Base-by-base conservation (phyloP, 1,140 invertebrate species). In the Temnothorax curvispinosus region DNA sequence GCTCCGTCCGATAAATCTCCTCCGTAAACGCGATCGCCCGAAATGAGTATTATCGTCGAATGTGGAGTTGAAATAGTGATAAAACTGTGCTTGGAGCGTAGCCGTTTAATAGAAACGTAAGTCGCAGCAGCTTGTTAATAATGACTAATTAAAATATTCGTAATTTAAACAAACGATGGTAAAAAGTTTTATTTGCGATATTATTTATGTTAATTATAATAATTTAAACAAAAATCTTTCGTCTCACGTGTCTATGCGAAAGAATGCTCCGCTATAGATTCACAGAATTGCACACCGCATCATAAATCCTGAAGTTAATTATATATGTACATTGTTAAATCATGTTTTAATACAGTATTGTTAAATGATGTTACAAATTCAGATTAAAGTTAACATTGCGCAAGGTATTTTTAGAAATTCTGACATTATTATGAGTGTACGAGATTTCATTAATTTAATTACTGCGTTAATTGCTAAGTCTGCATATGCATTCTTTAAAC, bases 1-100 rank as follows among this genome's bases (percentile, higher is more conserved):
- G 88, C 88, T 89, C 86, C 41, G 44, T 32, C 13, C 80, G 44
- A 84, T 84, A 84, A 84, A 84, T 84, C 56, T 82, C 6, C 2
- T 35, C 11, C 54, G 41, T 15, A 38, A 75, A 35, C 27, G 67
- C 69, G 32, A 75, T 74, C 54, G 56, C 32, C 32, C 27, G 13
- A 75, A 75, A 84, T 84, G 69, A 84, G 60, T 84, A 84, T 75
- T 75, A 75, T 75, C 32, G 62, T 27, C 13, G 3, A 71, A 64
- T 18, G 62, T 38, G 77, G 3, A n/a, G 1, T 62, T 13, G 80
- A 38, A 60, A 84, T 54, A 32, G 13, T 13, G 41, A 15, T 54
- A 27, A 35, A 32, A 69, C 8, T 62, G 6, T 7, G 38, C 13
- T 38, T 35, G 3, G 21, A 18, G 15, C 21, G 6, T 15, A 13